These are phyloP conservation scores for Synergus gifuensis DNA, from an alignment of 2,888 invertebrate genomes.

Conservation along the genomic window DNA sequence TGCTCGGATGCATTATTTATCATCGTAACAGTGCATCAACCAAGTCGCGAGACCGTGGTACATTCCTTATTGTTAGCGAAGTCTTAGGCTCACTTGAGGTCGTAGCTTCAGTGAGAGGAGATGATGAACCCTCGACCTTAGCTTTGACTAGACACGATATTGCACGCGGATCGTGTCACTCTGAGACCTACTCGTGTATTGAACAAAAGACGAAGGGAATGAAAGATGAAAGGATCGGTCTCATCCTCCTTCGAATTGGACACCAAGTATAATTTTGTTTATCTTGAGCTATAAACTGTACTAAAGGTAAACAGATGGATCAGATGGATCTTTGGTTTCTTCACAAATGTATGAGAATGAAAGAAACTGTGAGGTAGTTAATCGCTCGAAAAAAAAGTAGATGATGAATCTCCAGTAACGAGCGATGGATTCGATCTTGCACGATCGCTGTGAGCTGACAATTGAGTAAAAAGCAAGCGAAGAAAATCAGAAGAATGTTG, in stretches of 20 bases:
- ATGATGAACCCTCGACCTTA: conserved; percentile 63
- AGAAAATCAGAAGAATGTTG: conserved; percentile 18
- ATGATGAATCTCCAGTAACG: conserved; percentile 20
- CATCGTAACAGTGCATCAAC: conserved; percentile 62
- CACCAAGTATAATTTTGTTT: neutral
- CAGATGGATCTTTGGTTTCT: neutral
- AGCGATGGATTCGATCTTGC: neutral
- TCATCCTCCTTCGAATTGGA: neutral
- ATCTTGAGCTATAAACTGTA: neutral
- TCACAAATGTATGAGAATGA: neutral
- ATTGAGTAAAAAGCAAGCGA: neutral
- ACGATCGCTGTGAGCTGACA: neutral
- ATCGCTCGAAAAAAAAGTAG: neutral
- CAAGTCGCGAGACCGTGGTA: conserved; percentile 55
- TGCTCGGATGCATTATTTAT: conserved; percentile 59
- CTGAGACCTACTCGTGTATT: conserved; percentile 53
- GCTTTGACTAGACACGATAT: conserved; percentile 61
- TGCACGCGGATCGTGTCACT: conserved; percentile 51
- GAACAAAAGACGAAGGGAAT: conserved; percentile 8
- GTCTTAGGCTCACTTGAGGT: conserved; percentile 50
- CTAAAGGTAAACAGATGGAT: neutral
- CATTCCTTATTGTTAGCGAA: conserved; percentile 63
- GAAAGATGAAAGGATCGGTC: neutral
- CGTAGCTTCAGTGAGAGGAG: conserved; percentile 49
- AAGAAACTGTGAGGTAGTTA: neutral